Evolutionary conservation across 2,888 invertebrate genomes (phyloP), one percentile per base, ranked within the genome.

Genomic region (Mamestra brassicae): DNA sequence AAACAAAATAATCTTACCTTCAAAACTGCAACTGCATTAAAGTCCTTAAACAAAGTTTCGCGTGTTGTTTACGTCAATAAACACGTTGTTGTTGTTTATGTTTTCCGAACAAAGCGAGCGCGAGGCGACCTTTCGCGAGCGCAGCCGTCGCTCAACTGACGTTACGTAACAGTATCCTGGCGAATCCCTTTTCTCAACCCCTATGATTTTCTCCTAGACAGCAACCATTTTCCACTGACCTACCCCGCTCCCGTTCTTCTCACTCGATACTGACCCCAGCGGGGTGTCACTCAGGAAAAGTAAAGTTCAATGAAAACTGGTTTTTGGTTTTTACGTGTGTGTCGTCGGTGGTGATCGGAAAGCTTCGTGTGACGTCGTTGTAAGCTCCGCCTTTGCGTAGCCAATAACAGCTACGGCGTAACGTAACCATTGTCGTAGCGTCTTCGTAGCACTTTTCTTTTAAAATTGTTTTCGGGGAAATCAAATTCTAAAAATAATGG

Each of bases 71-170:
- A 96, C 96, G 96, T 90, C 88, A 87, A 87, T 92, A 95, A 95
- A 94, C 94, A 96, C 93, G 95, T 93, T 96, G 95, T 95, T 96
- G 95, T 95, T 96, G 92, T 96, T 96, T 96, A 95, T 95, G 88
- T 93, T 93, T 89, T 90, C 80, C 87, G 74, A 71, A 71, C 75
- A 86, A 76, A 68, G 76, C 74, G 63, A 82, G 74, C 85, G 74
- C 84, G 75, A 78, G 84, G 92, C 96, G 95, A 94, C 91, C 92
- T 87, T 84, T 89, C 92, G 72, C 86, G 85, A 85, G 85, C 88
- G 89, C 90, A 86, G 91, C 88, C 91, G 88, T 90, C 89, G 90
- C 92, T 89, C 90, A 90, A 97, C 96, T 97, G 94, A 87, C 85
- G 92, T 96, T 96, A 96, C 95, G 96, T 96, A 96, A 96, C 91